Base-by-base conservation (phyloP, 2,888 invertebrate genomes). In the Gari tellinella region DNA sequence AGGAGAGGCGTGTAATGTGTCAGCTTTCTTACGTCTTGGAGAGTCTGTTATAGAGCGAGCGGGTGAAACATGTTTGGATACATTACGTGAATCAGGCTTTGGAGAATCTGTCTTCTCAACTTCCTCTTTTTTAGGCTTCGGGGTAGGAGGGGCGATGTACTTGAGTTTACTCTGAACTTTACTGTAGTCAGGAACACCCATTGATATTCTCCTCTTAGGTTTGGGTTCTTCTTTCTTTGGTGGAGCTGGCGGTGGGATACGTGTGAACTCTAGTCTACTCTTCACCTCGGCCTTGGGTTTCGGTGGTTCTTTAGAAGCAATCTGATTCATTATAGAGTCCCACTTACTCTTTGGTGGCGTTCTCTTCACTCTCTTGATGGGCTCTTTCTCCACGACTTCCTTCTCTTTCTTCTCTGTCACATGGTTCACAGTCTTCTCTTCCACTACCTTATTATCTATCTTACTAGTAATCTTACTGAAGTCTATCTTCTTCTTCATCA, bases 261-360 rank as follows among this genome's bases (percentile, higher is more conserved):
- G 72, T 38, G 86, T 83, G 17, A 79, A 77, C 25, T 86, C 85
- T 19, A 97, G 95, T 92, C 96, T 96, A 52, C 97, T 96, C 92
- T 97, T 97, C 40, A 97, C 95, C 91, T 97, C 97, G 92, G 96
- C 96, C 67, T 92, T 92, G 81, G 95, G 95, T 45, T 90, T 91
- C 2, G 95, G 94, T 83, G 94, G 94, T 84, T 96, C 88, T 25
- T 77, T 75, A 38, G 72, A 61, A 40, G 87, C 88, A 45, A 90
- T 88, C 68, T 88, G 81, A 2, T 86, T 86, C 88, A 88, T 88
- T 26, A 89, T 89, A 43, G 86, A 78, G 55, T 82, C 90, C 90
- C 89, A 89, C 70, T 89, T 89, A 70, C 88, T 89, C 64, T 90
- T 90, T 0, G 87, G 88, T 23, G 86, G 85, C 8, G 85, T 81